A percentile compares a stretch with the other conserved stretches of the same genome.
Evolutionary conservation across 2,113 vertebrate species (phyloP).

Genomic region (Pygathrix nemaeus): DNA sequence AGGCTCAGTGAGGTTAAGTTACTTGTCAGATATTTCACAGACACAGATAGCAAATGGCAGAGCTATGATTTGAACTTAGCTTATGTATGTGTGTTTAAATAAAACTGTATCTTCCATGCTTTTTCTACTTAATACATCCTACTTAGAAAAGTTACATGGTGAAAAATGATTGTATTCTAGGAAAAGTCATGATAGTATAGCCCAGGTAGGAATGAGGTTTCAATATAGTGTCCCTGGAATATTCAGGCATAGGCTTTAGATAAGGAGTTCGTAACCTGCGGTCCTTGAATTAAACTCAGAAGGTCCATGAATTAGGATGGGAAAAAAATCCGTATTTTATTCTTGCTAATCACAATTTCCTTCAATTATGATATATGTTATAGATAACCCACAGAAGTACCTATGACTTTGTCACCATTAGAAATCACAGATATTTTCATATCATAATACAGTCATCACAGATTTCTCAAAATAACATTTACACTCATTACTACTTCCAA

Average conservation of each 20-base stretch:
- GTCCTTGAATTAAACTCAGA: not conserved
- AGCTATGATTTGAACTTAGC: not conserved
- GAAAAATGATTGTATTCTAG: not conserved
- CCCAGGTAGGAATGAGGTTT: not conserved
- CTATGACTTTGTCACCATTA: not conserved
- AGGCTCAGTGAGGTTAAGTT: not conserved
- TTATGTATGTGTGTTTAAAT: not conserved
- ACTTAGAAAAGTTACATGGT: not conserved
- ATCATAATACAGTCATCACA: not conserved
- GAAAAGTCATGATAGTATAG: not conserved
- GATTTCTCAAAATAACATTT: not conserved
- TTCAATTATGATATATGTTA: not conserved
- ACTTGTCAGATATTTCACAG: not conserved
- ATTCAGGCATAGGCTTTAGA: not conserved
- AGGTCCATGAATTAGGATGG: not conserved
- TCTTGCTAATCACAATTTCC: not conserved
- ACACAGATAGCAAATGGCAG: not conserved
- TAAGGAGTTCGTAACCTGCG: not conserved
- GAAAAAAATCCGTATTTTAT: not conserved
- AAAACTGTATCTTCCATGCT: constrained; percentile 1
- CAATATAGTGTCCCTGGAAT: not conserved
- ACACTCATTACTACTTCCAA: not conserved
- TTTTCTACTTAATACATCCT: not conserved
- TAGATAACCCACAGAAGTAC: not conserved
- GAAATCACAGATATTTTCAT: not conserved